These are phyloP conservation scores for Porites evermanni DNA, from an alignment of 92 coral and sea anemone species.

Conservation along the genomic window DNA sequence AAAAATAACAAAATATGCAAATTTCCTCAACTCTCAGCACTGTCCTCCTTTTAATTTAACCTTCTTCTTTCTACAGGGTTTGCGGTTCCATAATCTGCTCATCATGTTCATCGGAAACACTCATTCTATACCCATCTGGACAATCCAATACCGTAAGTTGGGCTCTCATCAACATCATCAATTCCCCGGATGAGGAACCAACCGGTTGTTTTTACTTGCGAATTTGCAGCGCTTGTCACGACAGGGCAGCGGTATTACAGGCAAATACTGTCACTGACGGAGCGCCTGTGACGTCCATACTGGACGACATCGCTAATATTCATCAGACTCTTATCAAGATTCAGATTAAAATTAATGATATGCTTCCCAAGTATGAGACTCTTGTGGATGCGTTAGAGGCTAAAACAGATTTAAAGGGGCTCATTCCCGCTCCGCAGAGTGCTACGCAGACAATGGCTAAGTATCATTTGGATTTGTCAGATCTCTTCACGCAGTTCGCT, in stretches of 20 bases:
- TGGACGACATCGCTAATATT: slow-evolving; percentile 76
- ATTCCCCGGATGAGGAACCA: slow-evolving; percentile 94
- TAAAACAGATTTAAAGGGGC: slow-evolving; percentile 77
- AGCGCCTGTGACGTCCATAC: slow-evolving; percentile 45
- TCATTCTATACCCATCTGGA: slow-evolving; percentile 77
- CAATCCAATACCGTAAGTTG: slow-evolving; percentile 56
- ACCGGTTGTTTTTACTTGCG: slow-evolving; percentile 77
- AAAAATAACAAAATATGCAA: too few species aligned
- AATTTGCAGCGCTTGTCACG: slow-evolving; percentile 85
- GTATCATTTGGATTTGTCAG: slow-evolving; percentile 91
- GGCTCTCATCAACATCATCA: slow-evolving; percentile 89
- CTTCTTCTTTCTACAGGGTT: slow-evolving; percentile 61
- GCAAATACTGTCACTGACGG: slow-evolving; percentile 77
- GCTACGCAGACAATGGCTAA: slow-evolving; percentile 91
- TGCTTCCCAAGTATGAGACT: slow-evolving; percentile 85
- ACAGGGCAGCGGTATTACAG: slow-evolving; percentile 80
- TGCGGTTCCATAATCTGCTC: slow-evolving; percentile 90
- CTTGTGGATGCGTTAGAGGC: slow-evolving; percentile 94
- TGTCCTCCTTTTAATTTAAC: not conserved
- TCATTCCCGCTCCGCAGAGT: slow-evolving; percentile 78
- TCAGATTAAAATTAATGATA: slow-evolving; percentile 69
- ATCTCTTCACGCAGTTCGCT: slow-evolving; percentile 97
- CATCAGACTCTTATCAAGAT: slow-evolving; percentile 59
- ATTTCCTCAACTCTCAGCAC: too few species aligned
- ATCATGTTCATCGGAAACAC: slow-evolving; percentile 85